A percentile compares a stretch with the other conserved stretches of the same genome.
Conservation (phyloP, 2,113 vertebrate genomes). For the Phaetusa simplex region DNA sequence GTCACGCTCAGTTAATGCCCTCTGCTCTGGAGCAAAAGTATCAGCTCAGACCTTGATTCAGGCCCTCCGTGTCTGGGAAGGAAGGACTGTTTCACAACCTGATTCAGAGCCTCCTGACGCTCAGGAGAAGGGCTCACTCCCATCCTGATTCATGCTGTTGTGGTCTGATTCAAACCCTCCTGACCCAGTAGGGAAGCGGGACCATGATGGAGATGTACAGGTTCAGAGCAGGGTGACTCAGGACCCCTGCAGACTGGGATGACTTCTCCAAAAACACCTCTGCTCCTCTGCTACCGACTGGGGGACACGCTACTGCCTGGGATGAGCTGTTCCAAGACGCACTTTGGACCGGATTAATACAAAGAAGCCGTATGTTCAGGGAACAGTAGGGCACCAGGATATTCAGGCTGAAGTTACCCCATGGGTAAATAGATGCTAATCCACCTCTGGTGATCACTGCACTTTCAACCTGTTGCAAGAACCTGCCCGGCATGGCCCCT, state of each 20-base stretch:
- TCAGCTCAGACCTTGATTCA: conserved; percentile 24
- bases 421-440: neutral
- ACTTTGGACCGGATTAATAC: neutral
- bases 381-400: neutral
- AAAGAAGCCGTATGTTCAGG: neutral
- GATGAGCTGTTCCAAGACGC: neutral
- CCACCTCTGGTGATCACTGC: neutral
- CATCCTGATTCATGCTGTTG: neutral
- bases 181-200: neutral
- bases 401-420: neutral
- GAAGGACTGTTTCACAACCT: neutral
- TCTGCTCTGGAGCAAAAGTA: neutral
- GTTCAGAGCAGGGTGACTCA: neutral
- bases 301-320: neutral
- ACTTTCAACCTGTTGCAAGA: neutral
- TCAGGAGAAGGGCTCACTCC: neutral
- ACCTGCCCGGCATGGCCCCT: neutral
- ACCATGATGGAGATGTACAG: neutral
- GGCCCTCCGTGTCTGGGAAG: neutral
- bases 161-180: conserved; percentile 30
- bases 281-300: neutral
- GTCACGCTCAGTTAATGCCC: neutral
- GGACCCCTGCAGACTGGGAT: neutral
- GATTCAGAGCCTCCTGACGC: conserved; percentile 53
- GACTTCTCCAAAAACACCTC: neutral